Evolutionary conservation across 92 coral and sea anemone genomes (phyloP).

Genomic region (Phymanthus crucifer): DNA sequence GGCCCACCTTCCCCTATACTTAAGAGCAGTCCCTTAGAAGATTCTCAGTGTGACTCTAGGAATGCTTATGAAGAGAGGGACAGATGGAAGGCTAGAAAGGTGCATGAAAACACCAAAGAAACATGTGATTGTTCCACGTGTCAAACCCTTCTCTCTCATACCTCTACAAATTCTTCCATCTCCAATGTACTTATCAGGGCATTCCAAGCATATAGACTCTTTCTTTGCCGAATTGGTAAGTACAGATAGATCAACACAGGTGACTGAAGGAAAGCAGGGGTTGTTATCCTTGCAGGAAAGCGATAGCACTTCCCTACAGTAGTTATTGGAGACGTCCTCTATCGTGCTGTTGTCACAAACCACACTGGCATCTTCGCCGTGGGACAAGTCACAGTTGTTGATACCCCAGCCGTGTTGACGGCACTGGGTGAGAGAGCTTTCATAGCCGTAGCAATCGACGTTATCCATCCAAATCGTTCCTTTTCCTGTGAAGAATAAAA

Average conservation of each 20-base stretch:
- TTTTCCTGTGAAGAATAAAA: slow-evolving; percentile 31
- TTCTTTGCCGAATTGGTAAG: slow-evolving; percentile 22
- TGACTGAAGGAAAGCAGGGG: slow-evolving; percentile 54
- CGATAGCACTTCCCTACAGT: slow-evolving; percentile 63
- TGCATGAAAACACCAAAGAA: no score
- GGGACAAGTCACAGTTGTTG: slow-evolving; percentile 71
- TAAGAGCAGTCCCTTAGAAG: no score
- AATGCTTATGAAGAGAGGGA: no score
- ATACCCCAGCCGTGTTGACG: slow-evolving; percentile 76
- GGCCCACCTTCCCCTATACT: no score
- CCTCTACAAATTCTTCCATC: slow-evolving; percentile 85
- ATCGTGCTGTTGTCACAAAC: slow-evolving; percentile 76
- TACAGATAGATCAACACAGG: slow-evolving; percentile 56
- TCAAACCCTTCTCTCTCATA: slow-evolving; percentile 22
- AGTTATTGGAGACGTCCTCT: slow-evolving; percentile 74
- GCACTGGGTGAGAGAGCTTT: slow-evolving; percentile 81
- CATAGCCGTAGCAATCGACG: slow-evolving; percentile 80
- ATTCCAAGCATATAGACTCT: slow-evolving; percentile 72
- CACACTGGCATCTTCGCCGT: slow-evolving; percentile 82
- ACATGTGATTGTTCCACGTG: no score
- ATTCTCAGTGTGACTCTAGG: no score
- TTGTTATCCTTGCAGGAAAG: slow-evolving; percentile 20
- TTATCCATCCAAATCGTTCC: slow-evolving; percentile 86
- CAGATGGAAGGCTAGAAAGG: no score
- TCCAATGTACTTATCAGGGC: slow-evolving; percentile 71